Evolutionary conservation across 2,888 invertebrate species (phyloP), one percentile per base, ranked within the genome.

Genomic region (Rhogogaster chlorosoma): DNA sequence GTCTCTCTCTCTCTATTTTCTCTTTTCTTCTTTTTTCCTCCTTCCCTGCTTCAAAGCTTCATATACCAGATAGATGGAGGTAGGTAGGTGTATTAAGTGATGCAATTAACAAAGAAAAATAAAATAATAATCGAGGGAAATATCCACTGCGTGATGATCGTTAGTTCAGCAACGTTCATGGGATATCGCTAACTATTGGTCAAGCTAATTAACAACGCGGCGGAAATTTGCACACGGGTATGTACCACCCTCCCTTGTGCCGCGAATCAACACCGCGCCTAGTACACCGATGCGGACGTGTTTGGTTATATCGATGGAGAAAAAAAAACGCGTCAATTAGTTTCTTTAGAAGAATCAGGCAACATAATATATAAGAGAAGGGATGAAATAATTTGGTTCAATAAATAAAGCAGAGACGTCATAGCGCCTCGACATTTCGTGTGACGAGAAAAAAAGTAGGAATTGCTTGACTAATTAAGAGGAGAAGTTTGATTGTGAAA

Each of bases 181-280:
- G 49, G 45, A 45, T 75, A 75, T 75, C 75, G 45, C 45, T 22
- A 38, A 45, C 78, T 53, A 78, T 57, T 57, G 57, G 53, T 53
- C 78, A 78, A 78, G 78, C 78, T 57, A 78, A 78, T 78, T 78
- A 78, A 78, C 78, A 78, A 49, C n/a, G 36, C 22, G 78, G n/a
- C 57, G 78, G 78, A 78, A 64, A 64, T 82, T 53, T 78, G 57
- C 78, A 26, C 57, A 29, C 6, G 32, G 70, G 36, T 18, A 36
- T 36, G 36, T 18, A 10, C 4, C 53, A n/a, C 5, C 18, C 53
- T 5, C 32, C 32, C 29, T 29, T 67, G 29, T 67, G 67, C 0
- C 18, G 36, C 22, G 36, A 36, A 70, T 70, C 70, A 70, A 36
- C 70, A 36, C 32, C 36, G 36, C n/a, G n/a, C 36, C 70, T 15